Conservation (phyloP, 2,888 invertebrate genomes). For the Trichacis sp. region DNA sequence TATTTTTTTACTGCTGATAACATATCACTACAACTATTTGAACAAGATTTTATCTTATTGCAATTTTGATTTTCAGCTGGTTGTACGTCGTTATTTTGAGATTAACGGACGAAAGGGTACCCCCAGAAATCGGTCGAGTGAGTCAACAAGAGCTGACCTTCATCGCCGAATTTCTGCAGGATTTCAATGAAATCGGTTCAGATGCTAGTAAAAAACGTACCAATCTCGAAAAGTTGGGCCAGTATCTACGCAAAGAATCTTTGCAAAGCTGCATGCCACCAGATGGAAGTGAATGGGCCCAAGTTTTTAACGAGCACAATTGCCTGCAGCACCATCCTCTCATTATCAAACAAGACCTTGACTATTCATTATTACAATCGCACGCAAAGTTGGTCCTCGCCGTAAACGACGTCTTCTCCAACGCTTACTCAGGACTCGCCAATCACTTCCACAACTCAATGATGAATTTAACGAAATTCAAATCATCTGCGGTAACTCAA, state of each 20-base stretch:
- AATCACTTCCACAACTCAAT: slow-evolving; percentile 71
- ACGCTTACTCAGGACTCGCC: slow-evolving; percentile 75
- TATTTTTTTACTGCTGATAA: too few relatives aligned
- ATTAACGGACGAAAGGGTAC: slow-evolving; percentile 85
- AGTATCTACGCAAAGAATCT: slow-evolving; percentile 76
- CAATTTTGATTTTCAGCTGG: slow-evolving; percentile 76
- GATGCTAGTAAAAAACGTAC: slow-evolving; percentile 66
- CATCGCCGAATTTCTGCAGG: slow-evolving; percentile 90
- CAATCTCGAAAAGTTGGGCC: slow-evolving; percentile 90
- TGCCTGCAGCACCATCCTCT: slow-evolving; percentile 78
- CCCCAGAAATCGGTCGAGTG: slow-evolving; percentile 85
- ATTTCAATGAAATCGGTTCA: slow-evolving; percentile 76
- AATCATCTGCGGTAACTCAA: slow-evolving; percentile 54
- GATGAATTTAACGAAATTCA: slow-evolving; percentile 45
- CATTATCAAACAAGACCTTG: slow-evolving; percentile 81
- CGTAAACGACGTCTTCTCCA: slow-evolving; percentile 78
- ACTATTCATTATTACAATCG: slow-evolving; percentile 85
- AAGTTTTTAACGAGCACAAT: slow-evolving; percentile 80
- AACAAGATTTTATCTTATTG: slow-evolving; percentile 7
- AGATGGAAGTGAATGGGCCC: slow-evolving; percentile 82
- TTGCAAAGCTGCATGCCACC: slow-evolving; percentile 80
- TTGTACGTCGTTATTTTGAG: slow-evolving; percentile 88
- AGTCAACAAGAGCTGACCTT: slow-evolving; percentile 92
- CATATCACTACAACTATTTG: too few relatives aligned
- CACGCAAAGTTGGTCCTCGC: slow-evolving; percentile 78